These are phyloP conservation scores for Astyanax mexicanus DNA, from an alignment of 2,797 vertebrate genomes.

Conservation along the genomic window DNA sequence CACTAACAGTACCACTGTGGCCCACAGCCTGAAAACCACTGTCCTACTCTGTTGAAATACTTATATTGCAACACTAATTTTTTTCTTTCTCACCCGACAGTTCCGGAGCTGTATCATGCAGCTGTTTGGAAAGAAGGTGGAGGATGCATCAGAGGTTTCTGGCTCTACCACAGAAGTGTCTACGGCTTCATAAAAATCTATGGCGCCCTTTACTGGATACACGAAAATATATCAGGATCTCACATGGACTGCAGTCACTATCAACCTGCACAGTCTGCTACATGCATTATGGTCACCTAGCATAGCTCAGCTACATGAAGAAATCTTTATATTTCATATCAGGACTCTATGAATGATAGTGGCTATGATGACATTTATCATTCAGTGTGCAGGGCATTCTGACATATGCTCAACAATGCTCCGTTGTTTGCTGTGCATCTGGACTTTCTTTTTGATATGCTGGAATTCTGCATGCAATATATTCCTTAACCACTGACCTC, in stretches of 20 bases:
- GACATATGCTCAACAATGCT: background rate
- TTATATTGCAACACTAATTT: background rate
- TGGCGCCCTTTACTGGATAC: background rate
- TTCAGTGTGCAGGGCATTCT: background rate
- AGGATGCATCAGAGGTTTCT: constrained; percentile 86
- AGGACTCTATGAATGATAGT: constrained; percentile 3
- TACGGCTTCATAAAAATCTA: background rate
- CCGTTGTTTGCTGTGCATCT: background rate
- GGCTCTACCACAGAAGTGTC: constrained; percentile 87
- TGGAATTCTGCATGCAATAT: background rate
- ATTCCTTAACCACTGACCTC: constrained; percentile 10
- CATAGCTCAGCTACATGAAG: background rate
- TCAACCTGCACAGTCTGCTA: constrained; percentile 4
- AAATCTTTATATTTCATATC: background rate
- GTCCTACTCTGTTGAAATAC: too few species aligned
- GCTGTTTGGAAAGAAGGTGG: constrained; percentile 87
- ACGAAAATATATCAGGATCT: constrained; percentile 1
- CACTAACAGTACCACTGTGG: too few species aligned
- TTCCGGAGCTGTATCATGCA: constrained; percentile 88
- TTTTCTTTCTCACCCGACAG: constrained; percentile 63
- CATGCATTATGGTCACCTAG: constrained; percentile 19
- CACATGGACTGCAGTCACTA: constrained; percentile 18
- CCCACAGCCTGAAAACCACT: too few species aligned
- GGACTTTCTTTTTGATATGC: background rate
- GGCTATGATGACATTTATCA: constrained; percentile 12